Base-by-base conservation (phyloP, 2,797 vertebrate species). In the Mastacembelus armatus region DNA sequence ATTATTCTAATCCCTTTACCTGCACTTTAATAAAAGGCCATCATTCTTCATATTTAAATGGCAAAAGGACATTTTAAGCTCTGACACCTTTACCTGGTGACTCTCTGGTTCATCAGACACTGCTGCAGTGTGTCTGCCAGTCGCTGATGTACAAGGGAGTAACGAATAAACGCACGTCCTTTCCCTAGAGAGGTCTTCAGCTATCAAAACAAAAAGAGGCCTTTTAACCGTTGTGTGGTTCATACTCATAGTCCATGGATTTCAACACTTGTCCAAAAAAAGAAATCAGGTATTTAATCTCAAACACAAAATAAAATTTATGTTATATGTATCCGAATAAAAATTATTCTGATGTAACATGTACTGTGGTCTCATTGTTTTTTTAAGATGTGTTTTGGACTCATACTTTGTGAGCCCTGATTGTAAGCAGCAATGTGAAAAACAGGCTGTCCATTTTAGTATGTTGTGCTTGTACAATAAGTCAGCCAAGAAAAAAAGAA, bases 51-150 rank as follows among this genome's bases (percentile, higher is more conserved):
- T n/a, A n/a, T n/a, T n/a, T n/a, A n/a, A n/a, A n/a, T 5, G 15
- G 3, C 19, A 54, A 21, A 45, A 21, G n/a, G 7, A 24, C 9
- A 15, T 44, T 14, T 33, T 45, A 7, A 18, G 16, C 6, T 27
- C 1, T 50, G 54, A 50, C 10, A 42, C 38, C 14, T 26, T 90
- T 88, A 98, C 97, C 96, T 96, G 78, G 97, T 98, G 81, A 96
- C 93, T 81, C 91, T 96, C 77, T 94, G 90, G 90, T 98, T 98
- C 95, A 98, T 96, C 68, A 99, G 92, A 83, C 97, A 99, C 75
- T 98, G 97, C 83, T 99, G 97, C 66, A 99, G 88, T 0, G 97
- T 99, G 87, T 99, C 97, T 22, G 96, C 97, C 78, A 99, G 86
- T 18, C 97, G 94, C 88, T 98, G 97, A 80, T 99, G 97, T 49